These are phyloP conservation scores for Sialia sialis DNA, from an alignment of 2,113 vertebrate genomes.

Conservation along the genomic window DNA sequence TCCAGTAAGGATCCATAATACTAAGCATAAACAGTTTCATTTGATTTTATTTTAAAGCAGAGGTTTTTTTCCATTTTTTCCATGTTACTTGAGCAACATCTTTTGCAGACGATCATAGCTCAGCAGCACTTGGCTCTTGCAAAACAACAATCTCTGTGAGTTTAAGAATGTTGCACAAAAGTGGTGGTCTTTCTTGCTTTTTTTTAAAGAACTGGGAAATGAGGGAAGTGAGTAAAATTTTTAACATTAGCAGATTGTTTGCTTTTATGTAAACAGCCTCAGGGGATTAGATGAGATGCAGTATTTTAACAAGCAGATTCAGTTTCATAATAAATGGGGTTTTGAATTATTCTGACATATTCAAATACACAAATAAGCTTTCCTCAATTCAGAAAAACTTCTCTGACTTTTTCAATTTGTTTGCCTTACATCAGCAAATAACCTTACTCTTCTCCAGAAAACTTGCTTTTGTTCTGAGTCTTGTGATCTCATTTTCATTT, in stretches of 20 bases:
- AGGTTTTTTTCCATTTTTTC: background rate
- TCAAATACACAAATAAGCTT: background rate
- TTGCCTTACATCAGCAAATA: background rate
- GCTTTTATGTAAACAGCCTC: background rate
- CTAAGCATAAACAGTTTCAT: background rate
- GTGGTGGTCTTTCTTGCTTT: background rate
- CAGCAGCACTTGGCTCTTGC: background rate
- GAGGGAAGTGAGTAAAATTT: background rate
- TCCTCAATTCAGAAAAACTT: background rate
- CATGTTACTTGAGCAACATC: background rate
- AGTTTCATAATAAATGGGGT: conserved; percentile 15
- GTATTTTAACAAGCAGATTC: background rate
- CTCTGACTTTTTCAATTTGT: background rate
- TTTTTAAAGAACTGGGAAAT: background rate
- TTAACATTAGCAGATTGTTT: conserved; percentile 2
- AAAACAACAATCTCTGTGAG: background rate
- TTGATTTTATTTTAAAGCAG: background rate
- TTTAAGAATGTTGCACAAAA: background rate
- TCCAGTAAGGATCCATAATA: background rate
- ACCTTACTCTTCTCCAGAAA: background rate
- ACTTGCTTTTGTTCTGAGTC: background rate
- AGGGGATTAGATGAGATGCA: background rate
- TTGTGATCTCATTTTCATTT: background rate
- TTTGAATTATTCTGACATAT: background rate
- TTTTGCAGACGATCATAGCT: background rate